Evolutionary conservation across 2,888 invertebrate genomes (phyloP), one percentile per base, ranked within the genome.

Genomic region (Tryphoninae sp.): DNA sequence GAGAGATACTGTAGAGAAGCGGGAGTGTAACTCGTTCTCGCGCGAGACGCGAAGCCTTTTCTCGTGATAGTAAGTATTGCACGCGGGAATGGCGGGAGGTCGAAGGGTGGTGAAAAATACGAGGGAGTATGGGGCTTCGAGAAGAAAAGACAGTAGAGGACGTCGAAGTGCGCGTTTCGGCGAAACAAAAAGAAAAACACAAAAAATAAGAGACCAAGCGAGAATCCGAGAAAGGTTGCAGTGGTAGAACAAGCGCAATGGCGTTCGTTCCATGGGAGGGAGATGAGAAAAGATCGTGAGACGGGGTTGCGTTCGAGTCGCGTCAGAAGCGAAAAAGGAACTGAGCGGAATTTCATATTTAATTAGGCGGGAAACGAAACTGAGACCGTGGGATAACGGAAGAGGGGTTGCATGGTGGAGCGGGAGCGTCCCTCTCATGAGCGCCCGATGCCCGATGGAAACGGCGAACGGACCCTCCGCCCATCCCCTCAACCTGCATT

Each of bases 331-430:
- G 59, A 80, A 84, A 87, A 87, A 86, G 88, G 88, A 88, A 88
- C 84, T 83, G 82, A 81, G 87, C 79, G 86, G 87, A 89, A 89
- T 89, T 89, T 89, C 87, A 86, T 87, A 88, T 89, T 89, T 89
- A 89, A 89, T 90, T 89, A 89, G 86, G 80, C 74, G 81, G 75
- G 81, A 85, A 87, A 85, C 83, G 86, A 86, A 87, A 84, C 85
- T 80, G 75, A 83, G 83, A 84, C 78, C n/a, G 23, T 55, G 64
- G 72, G 55, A 76, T 75, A 78, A 53, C 59, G 73, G 40, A 65
- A 22, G 45, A 45, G 33, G 45, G 22, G 22, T 13, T n/a, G 19
- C 2, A 19, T 22, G 6, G 42, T 23, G n/a, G 55, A 58, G 26
- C 2, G 59, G 49, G 9, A 22, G 83, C 75, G 58, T 77, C 76